Evolutionary conservation across 37 sponge, comb jelly and placozoan genomes (phyloP).

Genomic region (Bolinopsis microptera): DNA sequence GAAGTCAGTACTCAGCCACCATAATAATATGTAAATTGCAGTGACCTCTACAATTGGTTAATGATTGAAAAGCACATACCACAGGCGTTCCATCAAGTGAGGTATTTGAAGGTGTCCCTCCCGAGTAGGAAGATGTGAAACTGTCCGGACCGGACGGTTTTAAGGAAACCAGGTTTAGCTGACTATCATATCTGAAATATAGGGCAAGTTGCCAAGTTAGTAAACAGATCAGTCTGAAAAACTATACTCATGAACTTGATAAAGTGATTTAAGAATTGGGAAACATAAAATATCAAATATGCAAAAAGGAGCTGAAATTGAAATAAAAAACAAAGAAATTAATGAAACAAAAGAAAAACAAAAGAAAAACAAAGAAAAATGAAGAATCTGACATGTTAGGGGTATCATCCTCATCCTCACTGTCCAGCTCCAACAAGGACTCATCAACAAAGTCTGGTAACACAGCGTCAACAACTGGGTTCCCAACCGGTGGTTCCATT

Average conservation of each 20-base stretch:
- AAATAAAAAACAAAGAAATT: background rate
- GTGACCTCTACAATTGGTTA: too few species aligned
- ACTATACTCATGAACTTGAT: too few species aligned
- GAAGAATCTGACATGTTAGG: constrained; percentile 32
- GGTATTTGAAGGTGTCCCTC: background rate
- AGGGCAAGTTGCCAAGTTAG: too few species aligned
- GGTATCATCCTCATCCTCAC: constrained; percentile 64
- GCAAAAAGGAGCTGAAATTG: too few species aligned
- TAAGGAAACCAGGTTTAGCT: background rate
- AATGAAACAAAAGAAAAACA: background rate
- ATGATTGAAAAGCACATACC: too few species aligned
- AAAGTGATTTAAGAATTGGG: background rate
- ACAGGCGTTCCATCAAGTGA: background rate
- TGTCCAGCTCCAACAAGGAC: constrained; percentile 49
- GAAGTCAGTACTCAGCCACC: too few species aligned
- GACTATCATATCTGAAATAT: background rate
- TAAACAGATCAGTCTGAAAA: too few species aligned
- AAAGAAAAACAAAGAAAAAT: background rate
- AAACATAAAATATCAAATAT: background rate
- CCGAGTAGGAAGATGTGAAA: background rate
- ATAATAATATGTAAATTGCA: too few species aligned
- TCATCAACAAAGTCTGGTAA: background rate
- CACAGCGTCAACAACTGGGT: background rate
- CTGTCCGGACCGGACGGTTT: background rate
- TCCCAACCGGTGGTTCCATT: background rate